Base-by-base conservation (phyloP, 2,888 invertebrate species). In the Tryphoninae sp. region DNA sequence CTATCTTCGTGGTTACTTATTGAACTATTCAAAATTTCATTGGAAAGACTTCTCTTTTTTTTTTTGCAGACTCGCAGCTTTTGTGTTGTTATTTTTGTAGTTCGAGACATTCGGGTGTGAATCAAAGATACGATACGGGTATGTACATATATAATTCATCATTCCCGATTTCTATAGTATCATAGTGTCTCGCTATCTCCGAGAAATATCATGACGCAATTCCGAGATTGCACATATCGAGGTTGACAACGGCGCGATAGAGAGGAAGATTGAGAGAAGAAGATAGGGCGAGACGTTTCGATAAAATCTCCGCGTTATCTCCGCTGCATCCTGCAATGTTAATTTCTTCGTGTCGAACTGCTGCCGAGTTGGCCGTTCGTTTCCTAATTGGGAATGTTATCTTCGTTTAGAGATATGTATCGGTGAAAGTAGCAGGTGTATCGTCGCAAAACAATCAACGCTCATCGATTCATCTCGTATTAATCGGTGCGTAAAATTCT, bases 271-370 rank as follows among this genome's bases (percentile, higher is more conserved):
- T 13, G 65, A 3, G 53, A 40, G 40, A 16, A 23, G 26, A 58
- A 45, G 59, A 72, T 26, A 62, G 22, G 62, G 19, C 62, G 61
- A 53, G 53, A 77, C 62, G 68, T 68, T 62, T 77, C 62, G 76
- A 81, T 81, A 72, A 81, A 55, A 71, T 77, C 72, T 81, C 77
- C 51, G 53, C 33, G 61, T 23, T 80, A 76, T 76, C 65, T 67
- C 67, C 53, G 72, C 62, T 74, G 73, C 78, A 68, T 67, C 64
- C 51, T 40, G 64, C 49, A 64, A 81, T 74, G 68, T 81, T 74
- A 73, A 69, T 78, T 77, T 58, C 58, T 55, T 78, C 45, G 67
- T 45, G 53, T 71, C 64, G 40, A 64, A 33, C 49, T 23, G 53
- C 33, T 62, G n/a, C 53, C 19, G 51, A 73, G 62, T 40, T 77